Conservation (phyloP, 2,113 vertebrate genomes). For the Colossoma macropomum region DNA sequence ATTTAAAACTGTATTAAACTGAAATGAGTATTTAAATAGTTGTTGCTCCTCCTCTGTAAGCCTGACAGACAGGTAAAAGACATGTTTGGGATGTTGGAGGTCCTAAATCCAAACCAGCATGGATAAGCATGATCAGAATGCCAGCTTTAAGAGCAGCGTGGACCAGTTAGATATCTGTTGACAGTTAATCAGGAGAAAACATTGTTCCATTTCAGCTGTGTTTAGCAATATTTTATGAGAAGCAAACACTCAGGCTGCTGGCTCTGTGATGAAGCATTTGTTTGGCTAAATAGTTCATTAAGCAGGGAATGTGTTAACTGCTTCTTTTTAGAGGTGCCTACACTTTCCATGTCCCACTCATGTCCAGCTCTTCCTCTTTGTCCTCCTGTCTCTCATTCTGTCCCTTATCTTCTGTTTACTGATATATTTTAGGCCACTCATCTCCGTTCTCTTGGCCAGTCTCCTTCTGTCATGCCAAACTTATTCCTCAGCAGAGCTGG, state of each 20-base stretch:
- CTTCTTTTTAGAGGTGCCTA: neutral
- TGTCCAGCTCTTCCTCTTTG: neutral
- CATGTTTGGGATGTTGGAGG: no score
- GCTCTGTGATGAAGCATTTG: neutral
- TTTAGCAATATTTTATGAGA: neutral
- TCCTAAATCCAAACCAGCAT: no score
- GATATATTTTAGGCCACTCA: neutral
- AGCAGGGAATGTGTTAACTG: neutral
- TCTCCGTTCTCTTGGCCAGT: neutral
- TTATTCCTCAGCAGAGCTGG: neutral
- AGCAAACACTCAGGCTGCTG: neutral
- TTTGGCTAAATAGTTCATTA: neutral
- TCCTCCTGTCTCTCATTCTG: neutral
- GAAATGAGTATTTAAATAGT: neutral
- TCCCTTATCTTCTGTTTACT: no score
- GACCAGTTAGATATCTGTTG: neutral
- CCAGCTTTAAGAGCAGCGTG: neutral
- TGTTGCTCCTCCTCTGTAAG: no score
- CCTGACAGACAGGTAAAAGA: no score
- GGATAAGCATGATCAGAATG: no score
- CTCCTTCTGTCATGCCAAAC: neutral
- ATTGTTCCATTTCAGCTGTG: neutral
- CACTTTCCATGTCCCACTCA: neutral
- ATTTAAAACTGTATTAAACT: no score
- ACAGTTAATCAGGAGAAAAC: neutral